Base-by-base conservation (phyloP, 2,113 vertebrate species). In the Lepus europaeus region DNA sequence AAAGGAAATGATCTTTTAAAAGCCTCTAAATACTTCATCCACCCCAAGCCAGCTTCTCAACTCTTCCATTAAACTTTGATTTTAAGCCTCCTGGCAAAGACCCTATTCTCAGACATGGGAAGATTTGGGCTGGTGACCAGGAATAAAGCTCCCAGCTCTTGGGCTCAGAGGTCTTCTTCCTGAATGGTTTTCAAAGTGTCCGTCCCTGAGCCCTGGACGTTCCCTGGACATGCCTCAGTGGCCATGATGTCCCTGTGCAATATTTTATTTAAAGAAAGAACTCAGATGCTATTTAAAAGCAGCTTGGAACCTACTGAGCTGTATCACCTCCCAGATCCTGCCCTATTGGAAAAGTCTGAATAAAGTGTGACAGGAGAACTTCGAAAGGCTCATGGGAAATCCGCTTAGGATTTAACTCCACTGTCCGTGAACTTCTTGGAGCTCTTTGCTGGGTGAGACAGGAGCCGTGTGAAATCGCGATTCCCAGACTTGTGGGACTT, bases 1-100 rank as follows among this genome's bases (percentile, higher is more conserved):
- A 94, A 89, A 89, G 72, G 68, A 88, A 87, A 94, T 68, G 56
- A 86, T 85, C 73, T 89, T 89, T 85, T 68, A 49, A 76, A 90
- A 95, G 94, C 45, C 82, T 86, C 0, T 86, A 86, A 95, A 78
- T 93, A 82, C 39, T 91, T 90, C 63, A 59, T 89, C 68, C 82
- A 13, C 45, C 72, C 59, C 12, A 73, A 61, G 11, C 53, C 63
- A 80, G 61, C 72, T 80, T 80, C 84, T 89, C 23, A 20, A 10
- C 36, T 45, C 33, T 86, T 81, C 68, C 31, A 69, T 72, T 91
- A 82, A 72, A 68, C 45, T 66, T 83, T 56, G 36, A 64, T 22
- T 72, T 68, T 36, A 77, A 39, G 45, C 27, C 73, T 72, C 39
- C 81, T 66, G 56, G 29, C 45, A 39, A 94, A 76, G 29, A 89